A percentile compares a stretch with the other conserved stretches of the same genome.
Evolutionary conservation across 2,888 invertebrate species (phyloP).

Genomic region (Tubulanus polymorphus): DNA sequence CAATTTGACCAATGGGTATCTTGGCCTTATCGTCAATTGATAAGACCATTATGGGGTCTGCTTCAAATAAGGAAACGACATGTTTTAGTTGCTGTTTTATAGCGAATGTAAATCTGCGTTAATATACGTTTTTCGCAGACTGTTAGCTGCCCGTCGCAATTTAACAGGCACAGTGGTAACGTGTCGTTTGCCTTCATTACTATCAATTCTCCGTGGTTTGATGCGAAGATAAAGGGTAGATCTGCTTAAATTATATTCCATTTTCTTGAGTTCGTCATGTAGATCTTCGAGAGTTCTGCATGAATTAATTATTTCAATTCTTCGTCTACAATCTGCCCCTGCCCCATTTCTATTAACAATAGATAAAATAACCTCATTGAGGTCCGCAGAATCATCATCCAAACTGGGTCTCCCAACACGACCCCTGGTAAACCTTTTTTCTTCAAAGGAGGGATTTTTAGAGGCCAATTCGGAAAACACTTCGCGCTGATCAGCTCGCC

Average conservation of each 20-base stretch:
- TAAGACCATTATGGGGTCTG: constrained; percentile 24
- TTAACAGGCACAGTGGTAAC: constrained; percentile 36
- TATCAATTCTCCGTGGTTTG: constrained; percentile 23
- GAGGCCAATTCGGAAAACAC: too few species aligned
- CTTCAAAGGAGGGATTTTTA: too few species aligned
- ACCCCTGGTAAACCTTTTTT: too few species aligned
- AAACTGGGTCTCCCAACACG: too few species aligned
- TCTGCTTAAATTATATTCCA: constrained; percentile 19
- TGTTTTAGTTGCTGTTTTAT: background rate
- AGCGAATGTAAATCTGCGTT: too few species aligned
- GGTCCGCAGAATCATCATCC: too few species aligned
- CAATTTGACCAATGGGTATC: constrained; percentile 45
- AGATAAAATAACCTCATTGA: too few species aligned
- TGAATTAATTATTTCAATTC: background rate
- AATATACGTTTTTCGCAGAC: constrained; percentile 28
- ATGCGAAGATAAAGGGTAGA: constrained; percentile 29
- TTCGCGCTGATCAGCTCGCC: too few species aligned
- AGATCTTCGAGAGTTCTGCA: constrained; percentile 6
- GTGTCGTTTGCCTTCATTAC: constrained; percentile 32
- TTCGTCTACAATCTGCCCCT: constrained; percentile 10
- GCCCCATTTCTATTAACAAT: too few species aligned
- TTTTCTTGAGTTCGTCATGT: background rate
- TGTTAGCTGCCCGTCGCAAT: constrained; percentile 25
- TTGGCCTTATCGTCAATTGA: constrained; percentile 45
- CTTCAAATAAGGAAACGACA: constrained; percentile 16